Percentiles rank a stretch among this genome's conserved stretches.
These are phyloP conservation scores for Psix sp. DNA, from an alignment of 1,140 invertebrate species.

Conservation along the genomic window DNA sequence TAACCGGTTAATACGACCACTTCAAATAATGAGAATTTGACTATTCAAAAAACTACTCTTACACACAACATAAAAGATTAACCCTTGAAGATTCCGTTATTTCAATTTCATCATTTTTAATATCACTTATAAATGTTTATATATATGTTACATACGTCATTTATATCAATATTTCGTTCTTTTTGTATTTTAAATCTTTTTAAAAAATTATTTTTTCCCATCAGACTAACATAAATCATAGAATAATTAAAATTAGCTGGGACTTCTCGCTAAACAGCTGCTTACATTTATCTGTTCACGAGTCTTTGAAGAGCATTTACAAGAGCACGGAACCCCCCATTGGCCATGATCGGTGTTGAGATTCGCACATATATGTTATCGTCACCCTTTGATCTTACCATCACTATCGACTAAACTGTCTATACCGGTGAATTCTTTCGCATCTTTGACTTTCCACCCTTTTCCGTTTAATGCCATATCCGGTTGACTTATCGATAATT, in stretches of 20 bases:
- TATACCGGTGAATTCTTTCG: conserved; percentile 56
- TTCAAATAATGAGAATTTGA: too few relatives aligned
- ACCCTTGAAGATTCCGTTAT: too few relatives aligned
- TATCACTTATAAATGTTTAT: too few relatives aligned
- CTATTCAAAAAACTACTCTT: too few relatives aligned
- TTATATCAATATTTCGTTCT: neutral
- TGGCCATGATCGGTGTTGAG: conserved; percentile 54
- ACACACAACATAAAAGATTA: too few relatives aligned
- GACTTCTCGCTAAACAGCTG: conserved; percentile 74
- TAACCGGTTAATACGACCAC: too few relatives aligned
- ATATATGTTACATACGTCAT: neutral
- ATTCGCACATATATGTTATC: conserved; percentile 76
- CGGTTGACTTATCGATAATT: conserved; percentile 22
- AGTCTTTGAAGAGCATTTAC: conserved; percentile 74
- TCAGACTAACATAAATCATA: conserved; percentile 68
- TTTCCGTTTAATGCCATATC: conserved; percentile 35
- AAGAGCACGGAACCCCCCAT: conserved; percentile 60
- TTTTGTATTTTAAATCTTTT: neutral
- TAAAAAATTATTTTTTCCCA: neutral
- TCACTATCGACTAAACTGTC: conserved; percentile 52
- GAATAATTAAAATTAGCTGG: conserved; percentile 76
- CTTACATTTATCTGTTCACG: conserved; percentile 75
- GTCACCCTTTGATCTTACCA: conserved; percentile 73
- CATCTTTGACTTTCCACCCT: conserved; percentile 31
- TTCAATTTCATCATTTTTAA: too few relatives aligned